Evolutionary conservation across 1,140 invertebrate species (phyloP).

Genomic region (Sycophila sp.): DNA sequence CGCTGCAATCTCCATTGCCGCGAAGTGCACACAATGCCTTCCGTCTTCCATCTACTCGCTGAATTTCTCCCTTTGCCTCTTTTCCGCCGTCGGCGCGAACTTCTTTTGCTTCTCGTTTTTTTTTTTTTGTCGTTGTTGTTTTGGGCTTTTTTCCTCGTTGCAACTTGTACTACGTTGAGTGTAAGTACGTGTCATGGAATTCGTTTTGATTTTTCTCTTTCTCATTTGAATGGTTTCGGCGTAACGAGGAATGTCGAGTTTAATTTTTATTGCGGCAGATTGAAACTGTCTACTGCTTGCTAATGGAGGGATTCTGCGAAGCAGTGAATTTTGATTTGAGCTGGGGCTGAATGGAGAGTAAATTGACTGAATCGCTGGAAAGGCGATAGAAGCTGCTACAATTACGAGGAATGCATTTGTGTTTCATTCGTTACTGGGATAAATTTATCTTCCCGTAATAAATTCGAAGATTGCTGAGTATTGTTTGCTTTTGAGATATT

Average conservation of each 20-base stretch:
- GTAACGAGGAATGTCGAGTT: not conserved
- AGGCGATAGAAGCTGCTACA: too few species aligned
- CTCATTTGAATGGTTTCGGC: too few species aligned
- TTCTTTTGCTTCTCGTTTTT: not conserved
- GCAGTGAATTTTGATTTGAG: slow-evolving; percentile 4
- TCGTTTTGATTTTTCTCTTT: too few species aligned
- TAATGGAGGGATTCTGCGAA: not conserved
- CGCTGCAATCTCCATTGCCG: slow-evolving; percentile 41
- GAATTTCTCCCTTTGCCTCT: not conserved
- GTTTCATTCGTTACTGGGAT: too few species aligned
- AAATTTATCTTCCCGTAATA: too few species aligned
- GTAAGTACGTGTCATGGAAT: too few species aligned
- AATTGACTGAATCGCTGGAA: not conserved
- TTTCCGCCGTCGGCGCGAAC: not conserved
- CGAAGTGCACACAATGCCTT: not conserved
- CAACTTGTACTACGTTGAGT: too few species aligned
- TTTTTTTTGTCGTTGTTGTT: too few species aligned
- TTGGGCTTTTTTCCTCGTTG: too few species aligned
- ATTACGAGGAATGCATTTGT: too few species aligned
- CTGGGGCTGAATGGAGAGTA: not conserved
- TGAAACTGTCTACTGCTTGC: not conserved
- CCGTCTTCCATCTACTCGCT: not conserved
- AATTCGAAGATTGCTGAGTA: too few species aligned
- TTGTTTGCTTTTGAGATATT: too few species aligned
- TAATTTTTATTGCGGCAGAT: not conserved